Evolutionary conservation across 2,113 vertebrate species (phyloP), one percentile per base, ranked within the genome.

Genomic region (Gulo gulo): DNA sequence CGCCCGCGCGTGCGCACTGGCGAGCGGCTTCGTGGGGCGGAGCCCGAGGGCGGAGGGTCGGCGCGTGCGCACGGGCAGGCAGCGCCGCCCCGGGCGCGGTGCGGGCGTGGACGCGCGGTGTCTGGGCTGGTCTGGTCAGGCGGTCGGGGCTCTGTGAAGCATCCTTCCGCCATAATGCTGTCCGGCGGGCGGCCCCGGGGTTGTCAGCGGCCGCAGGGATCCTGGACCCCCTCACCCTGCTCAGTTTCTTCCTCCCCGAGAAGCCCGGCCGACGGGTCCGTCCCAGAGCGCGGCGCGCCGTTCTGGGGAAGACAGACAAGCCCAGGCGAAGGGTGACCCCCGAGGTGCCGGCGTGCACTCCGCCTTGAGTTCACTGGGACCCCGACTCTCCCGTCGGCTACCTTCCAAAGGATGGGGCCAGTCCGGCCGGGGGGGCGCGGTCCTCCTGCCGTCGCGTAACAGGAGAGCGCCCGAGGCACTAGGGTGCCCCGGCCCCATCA

Each of bases 61-160:
- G 84, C 34, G 31, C 61, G 24, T 39, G 78, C 61, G 90, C n/a
- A 3, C 31, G 4, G 39, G 55, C 21, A 1, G 18, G 42, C 42
- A 0, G 29, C 7, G 36, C 18, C 8, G 52, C 16, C 0, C 15
- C 6, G 34, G 15, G 15, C 0, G 24, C 14, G 6, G 18, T 21
- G 16, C n/a, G 16, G 84, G 14, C 3, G 4, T 20, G 10, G 76
- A 29, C 55, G 18, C 55, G 18, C 57, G 8, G 29, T 10, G 2
- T 3, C 2, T 4, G 2, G 0, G 74, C 13, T 10, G 24, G 4
- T 2, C 7, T 2, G 24, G 1, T 52, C 8, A 2, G 4, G 34
- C 0, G 1, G 31, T 12, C 12, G 0, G 1, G 4, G 16, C 39
- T 0, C 0, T 4, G 39, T 11, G 42, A 7, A 12, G 24, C 71